phyloP scores from a whole-genome alignment of 2,888 invertebrate genomes.

The Blastobasis adustella region DNA sequence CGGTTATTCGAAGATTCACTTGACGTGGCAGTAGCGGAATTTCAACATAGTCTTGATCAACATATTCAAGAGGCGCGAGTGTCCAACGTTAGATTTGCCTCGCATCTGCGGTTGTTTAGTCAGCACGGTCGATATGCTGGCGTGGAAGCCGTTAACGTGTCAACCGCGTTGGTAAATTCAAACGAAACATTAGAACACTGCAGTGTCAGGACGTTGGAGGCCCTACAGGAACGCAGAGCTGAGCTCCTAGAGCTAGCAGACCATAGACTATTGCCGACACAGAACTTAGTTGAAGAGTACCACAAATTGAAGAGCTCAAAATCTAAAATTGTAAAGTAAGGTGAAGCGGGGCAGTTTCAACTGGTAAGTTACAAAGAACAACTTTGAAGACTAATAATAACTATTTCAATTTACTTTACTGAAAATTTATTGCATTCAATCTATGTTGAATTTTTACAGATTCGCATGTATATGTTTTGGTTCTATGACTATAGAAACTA shows the following conservation, averaged over 20 bases:
- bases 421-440: too few species aligned
- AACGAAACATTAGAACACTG: slow-evolving; percentile 45
- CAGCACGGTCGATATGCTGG: slow-evolving; percentile 49
- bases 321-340: too few species aligned
- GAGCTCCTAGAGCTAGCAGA: slow-evolving; percentile 39
- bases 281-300: slow-evolving; percentile 31
- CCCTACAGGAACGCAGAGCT: slow-evolving; percentile 31
- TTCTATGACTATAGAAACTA: too few species aligned
- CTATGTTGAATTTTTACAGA: too few species aligned
- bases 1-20: slow-evolving; percentile 43
- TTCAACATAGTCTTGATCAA: slow-evolving; percentile 31
- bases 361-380: too few species aligned
- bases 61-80: slow-evolving; percentile 41
- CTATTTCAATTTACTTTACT: too few species aligned
- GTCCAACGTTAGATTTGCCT: slow-evolving; percentile 46
- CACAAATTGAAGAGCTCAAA: slow-evolving; percentile 15
- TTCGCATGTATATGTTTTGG: too few species aligned
- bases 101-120: slow-evolving; percentile 36
- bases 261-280: slow-evolving; percentile 30
- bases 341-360: too few species aligned
- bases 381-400: too few species aligned
- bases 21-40: slow-evolving; percentile 24
- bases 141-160: slow-evolving; percentile 37
- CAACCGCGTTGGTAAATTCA: slow-evolving; percentile 29
- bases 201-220: slow-evolving; percentile 25